phyloP scores from a whole-genome alignment of 2,888 invertebrate genomes.

The Disparrhopalites patrizii region DNA sequence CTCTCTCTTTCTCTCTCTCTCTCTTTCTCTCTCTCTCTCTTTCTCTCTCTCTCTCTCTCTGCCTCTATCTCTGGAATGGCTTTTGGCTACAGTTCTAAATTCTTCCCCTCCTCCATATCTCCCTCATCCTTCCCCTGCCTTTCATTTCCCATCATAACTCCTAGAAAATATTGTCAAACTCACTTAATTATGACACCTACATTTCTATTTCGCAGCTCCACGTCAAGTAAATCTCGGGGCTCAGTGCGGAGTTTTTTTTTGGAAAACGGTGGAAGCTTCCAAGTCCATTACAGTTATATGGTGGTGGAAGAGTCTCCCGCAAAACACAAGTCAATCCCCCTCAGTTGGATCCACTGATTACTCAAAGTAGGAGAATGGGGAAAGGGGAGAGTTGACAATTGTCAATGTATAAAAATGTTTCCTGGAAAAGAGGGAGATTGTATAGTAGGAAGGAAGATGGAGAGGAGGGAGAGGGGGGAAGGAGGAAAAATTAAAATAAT shows the following conservation, averaged over 20 bases:
- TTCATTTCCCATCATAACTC: not conserved
- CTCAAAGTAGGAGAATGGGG: no score
- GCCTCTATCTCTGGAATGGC: no score
- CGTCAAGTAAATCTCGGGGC: not conserved
- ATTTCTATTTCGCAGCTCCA: not conserved
- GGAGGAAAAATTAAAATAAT: not conserved
- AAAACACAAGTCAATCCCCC: no score
- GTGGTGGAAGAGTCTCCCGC: no score
- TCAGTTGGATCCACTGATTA: no score
- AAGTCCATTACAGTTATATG: no score
- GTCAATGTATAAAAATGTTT: not conserved
- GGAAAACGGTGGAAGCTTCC: no score
- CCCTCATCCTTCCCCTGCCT: not conserved
- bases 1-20: no score
- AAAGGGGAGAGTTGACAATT: not conserved
- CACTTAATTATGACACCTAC: constrained; percentile 5
- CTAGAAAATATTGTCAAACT: not conserved
- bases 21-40: no score
- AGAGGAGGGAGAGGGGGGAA: not conserved
- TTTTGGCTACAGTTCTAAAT: no score
- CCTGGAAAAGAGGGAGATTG: not conserved
- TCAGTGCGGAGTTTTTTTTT: not conserved
- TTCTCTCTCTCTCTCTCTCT: no score
- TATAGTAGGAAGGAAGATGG: not conserved
- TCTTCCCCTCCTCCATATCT: not conserved